Conservation (phyloP, 2,113 vertebrate genomes). For the Pygoscelis antarcticus region DNA sequence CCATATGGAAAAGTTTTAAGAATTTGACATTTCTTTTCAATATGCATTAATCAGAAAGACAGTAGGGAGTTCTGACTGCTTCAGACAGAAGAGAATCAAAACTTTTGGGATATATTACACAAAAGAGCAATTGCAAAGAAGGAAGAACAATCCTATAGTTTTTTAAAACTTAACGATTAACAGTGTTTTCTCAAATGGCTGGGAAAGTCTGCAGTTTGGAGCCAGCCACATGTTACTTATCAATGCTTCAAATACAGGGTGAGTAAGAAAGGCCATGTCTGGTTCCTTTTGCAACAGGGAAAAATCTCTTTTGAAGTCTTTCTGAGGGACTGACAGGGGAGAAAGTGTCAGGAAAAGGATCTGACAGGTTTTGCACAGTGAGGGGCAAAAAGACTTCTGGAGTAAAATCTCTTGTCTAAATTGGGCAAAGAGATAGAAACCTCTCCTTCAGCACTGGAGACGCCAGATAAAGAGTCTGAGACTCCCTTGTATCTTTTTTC, state of each 20-base stretch:
- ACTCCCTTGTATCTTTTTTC: slow-evolving; percentile 19
- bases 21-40: slow-evolving; percentile 31
- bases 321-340: background rate
- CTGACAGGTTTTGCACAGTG: slow-evolving; percentile 46
- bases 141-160: background rate
- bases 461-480: slow-evolving; percentile 19
- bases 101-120: background rate
- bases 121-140: slow-evolving; percentile 17
- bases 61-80: slow-evolving; percentile 21
- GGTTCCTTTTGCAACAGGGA: slow-evolving; percentile 15
- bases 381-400: background rate
- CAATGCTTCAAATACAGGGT: slow-evolving; percentile 50
- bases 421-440: slow-evolving; percentile 22
- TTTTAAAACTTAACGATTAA: background rate
- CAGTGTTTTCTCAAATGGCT: slow-evolving; percentile 29
- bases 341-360: slow-evolving; percentile 61
- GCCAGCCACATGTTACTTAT: slow-evolving; percentile 66
- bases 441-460: slow-evolving; percentile 21
- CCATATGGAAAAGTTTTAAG: background rate
- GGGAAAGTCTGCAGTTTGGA: slow-evolving; percentile 42
- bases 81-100: slow-evolving; percentile 14
- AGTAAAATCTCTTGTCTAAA: slow-evolving; percentile 26
- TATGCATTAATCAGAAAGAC: background rate
- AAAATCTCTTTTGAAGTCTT: slow-evolving; percentile 62
- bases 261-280: slow-evolving; percentile 40